Conservation (phyloP, 2,113 vertebrate species). For the Atrichornis clamosus region DNA sequence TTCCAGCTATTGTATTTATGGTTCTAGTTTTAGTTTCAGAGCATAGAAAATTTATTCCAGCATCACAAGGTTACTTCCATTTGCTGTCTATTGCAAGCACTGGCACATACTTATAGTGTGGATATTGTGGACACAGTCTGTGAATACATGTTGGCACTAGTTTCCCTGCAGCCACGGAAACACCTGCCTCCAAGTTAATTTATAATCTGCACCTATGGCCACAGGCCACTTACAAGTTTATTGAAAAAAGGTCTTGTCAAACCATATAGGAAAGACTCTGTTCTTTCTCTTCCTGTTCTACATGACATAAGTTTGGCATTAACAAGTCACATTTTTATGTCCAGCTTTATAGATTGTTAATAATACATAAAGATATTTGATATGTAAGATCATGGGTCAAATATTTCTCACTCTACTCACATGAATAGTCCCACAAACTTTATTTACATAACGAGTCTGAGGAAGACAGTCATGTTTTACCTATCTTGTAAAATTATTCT, state of each 20-base stretch:
- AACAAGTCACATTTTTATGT: conserved; percentile 50
- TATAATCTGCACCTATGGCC: conserved; percentile 65
- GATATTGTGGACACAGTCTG: conserved; percentile 13
- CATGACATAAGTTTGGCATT: conserved; percentile 70
- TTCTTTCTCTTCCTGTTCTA: conserved; percentile 58
- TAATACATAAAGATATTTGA: conserved; percentile 67
- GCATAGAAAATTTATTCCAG: conserved; percentile 47
- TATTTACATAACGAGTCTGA: not conserved
- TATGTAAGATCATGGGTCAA: conserved; percentile 52
- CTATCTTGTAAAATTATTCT: conserved; percentile 34
- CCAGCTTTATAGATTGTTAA: conserved; percentile 63
- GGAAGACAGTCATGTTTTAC: not conserved
- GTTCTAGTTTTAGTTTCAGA: conserved; percentile 57
- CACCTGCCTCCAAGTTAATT: conserved; percentile 70
- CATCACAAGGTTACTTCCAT: conserved; percentile 44
- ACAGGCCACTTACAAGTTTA: conserved; percentile 37
- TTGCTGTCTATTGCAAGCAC: conserved; percentile 53
- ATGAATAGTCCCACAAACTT: not conserved
- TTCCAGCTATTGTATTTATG: conserved; percentile 61
- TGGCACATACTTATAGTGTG: conserved; percentile 4
- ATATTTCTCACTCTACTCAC: conserved; percentile 30
- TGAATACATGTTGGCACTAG: conserved; percentile 27
- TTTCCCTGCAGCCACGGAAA: conserved; percentile 59
- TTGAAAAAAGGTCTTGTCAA: conserved; percentile 55
- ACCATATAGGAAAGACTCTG: conserved; percentile 54